Percentiles rank a stretch among this genome's conserved stretches.
Conservation (phyloP, 1,140 invertebrate species). For the Drosophila gunungcola region DNA sequence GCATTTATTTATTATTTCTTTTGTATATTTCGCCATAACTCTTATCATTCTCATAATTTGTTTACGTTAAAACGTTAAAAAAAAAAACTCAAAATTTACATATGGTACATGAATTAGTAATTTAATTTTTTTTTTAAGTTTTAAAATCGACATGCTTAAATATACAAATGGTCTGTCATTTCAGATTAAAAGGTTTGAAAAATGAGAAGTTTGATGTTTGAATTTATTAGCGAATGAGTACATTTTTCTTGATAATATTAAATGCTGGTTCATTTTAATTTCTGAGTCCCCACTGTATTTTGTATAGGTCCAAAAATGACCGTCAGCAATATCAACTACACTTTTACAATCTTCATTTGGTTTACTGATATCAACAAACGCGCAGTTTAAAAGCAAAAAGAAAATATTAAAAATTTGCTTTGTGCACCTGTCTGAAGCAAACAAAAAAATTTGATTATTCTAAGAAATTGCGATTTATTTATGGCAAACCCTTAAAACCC, state of each 20-base stretch:
- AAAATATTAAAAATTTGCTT: conserved; percentile 18
- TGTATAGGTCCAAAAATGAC: conserved; percentile 21
- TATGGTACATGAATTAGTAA: too few relatives aligned
- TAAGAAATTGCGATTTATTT: conserved; percentile 25
- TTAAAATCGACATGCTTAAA: too few relatives aligned
- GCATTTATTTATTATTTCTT: not conserved
- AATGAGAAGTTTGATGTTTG: too few relatives aligned
- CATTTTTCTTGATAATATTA: too few relatives aligned
- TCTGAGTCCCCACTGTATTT: not conserved
- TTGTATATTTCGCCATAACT: not conserved
- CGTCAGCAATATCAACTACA: conserved; percentile 9
- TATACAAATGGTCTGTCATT: too few relatives aligned
- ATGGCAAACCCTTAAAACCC: conserved; percentile 14
- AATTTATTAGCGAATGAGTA: too few relatives aligned
- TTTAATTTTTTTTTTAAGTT: too few relatives aligned
- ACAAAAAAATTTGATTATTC: conserved; percentile 10
- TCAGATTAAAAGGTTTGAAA: too few relatives aligned
- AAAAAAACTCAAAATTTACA: too few relatives aligned
- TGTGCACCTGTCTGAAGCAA: conserved; percentile 23
- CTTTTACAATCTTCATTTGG: conserved; percentile 23
- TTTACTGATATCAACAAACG: conserved; percentile 25
- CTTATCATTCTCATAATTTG: not conserved
- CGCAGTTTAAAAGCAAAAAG: conserved; percentile 13
- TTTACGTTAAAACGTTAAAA: too few relatives aligned
- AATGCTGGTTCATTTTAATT: not conserved